A percentile compares a stretch with the other conserved stretches of the same genome.
Evolutionary conservation across 2,888 invertebrate genomes (phyloP).

Genomic region (Cylloceria caligata): DNA sequence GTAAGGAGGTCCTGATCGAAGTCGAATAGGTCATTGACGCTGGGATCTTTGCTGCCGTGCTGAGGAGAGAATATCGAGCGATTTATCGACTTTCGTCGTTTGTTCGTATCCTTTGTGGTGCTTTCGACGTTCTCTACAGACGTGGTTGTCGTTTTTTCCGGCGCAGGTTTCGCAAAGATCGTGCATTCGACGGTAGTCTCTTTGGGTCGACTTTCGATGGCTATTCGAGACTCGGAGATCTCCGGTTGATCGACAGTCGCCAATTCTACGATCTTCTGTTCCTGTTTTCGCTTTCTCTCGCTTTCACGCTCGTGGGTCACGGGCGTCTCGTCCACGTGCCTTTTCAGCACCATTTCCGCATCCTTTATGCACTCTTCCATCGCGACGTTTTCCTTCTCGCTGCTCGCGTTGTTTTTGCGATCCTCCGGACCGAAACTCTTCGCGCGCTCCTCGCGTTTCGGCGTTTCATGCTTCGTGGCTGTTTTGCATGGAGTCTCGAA

Average conservation of each 20-base stretch:
- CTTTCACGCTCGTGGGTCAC: constrained; percentile 36
- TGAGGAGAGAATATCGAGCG: constrained; percentile 91
- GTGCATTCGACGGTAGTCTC: constrained; percentile 68
- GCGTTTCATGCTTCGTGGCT: constrained; percentile 15
- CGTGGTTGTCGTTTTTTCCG: constrained; percentile 72
- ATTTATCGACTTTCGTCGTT: constrained; percentile 83
- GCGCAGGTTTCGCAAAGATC: constrained; percentile 72
- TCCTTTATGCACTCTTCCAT: constrained; percentile 37
- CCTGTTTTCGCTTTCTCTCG: constrained; percentile 70
- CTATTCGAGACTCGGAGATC: not conserved
- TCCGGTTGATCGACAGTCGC: constrained; percentile 19
- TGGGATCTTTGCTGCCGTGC: constrained; percentile 86
- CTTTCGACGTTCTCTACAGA: constrained; percentile 43
- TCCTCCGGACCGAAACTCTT: constrained; percentile 50
- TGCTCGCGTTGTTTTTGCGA: constrained; percentile 58
- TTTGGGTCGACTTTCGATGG: constrained; percentile 59
- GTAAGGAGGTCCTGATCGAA: constrained; percentile 87
- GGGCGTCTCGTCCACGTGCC: constrained; percentile 33
- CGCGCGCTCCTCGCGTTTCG: constrained; percentile 54
- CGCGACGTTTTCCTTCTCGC: constrained; percentile 59
- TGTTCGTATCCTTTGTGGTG: constrained; percentile 75
- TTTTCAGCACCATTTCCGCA: constrained; percentile 41
- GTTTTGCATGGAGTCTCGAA: constrained; percentile 9
- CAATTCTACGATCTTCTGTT: constrained; percentile 67
- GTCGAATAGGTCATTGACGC: constrained; percentile 88